Percentiles rank a stretch among this genome's conserved stretches.
Conservation (phyloP, 2,113 vertebrate species). For the Copsychus sechellarum region DNA sequence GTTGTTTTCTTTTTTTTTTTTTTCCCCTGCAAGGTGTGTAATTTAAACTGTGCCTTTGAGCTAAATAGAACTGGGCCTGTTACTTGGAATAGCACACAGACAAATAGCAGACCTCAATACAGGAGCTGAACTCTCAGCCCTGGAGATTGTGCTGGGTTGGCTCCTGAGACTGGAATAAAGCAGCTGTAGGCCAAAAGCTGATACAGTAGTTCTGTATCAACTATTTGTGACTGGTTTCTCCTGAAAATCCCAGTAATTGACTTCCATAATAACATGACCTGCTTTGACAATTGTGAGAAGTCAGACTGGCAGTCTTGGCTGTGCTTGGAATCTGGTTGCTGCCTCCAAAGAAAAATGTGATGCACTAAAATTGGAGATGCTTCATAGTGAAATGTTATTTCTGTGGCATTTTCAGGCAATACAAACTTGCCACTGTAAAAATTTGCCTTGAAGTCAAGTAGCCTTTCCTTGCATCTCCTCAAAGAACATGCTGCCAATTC, state of each 20-base stretch:
- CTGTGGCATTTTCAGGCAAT: constrained; percentile 1
- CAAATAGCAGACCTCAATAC: background rate
- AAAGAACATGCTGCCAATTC: background rate
- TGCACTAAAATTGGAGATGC: background rate
- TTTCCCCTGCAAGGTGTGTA: background rate
- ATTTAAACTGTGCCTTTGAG: background rate
- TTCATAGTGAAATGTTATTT: background rate
- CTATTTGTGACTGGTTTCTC: background rate
- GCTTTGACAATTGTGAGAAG: background rate
- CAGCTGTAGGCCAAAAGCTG: background rate
- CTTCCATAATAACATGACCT: background rate
- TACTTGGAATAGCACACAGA: background rate
- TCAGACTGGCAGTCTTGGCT: background rate
- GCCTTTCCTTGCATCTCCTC: background rate
- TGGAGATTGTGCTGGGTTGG: background rate
- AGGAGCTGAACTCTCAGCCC: background rate
- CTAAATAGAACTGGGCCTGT: background rate
- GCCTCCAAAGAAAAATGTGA: background rate
- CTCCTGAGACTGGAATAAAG: background rate
- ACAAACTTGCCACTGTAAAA: background rate
- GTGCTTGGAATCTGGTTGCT: background rate
- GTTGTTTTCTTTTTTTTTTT: too few species aligned
- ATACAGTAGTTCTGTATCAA: background rate
- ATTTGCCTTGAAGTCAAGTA: background rate
- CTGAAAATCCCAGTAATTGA: background rate